Base-by-base conservation (phyloP, 2,888 invertebrate genomes). In the Exephanes ischioxanthus region DNA sequence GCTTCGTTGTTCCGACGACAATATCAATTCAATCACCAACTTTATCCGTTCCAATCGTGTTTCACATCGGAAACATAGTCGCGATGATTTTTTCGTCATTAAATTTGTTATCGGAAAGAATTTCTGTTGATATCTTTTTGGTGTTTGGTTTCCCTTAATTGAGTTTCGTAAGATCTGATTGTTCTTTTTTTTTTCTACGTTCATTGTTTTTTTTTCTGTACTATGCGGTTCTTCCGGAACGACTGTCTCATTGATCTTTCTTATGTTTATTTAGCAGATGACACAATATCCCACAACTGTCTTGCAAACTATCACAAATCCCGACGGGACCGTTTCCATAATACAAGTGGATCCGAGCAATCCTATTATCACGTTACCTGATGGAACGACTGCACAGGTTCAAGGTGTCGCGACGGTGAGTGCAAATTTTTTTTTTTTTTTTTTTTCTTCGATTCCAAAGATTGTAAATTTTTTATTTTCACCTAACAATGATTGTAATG, bases 311-410 rank as follows among this genome's bases (percentile, higher is more conserved):
- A 98, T 99, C 94, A 98, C 98, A 90, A 99, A 99, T 95, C 98
- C 99, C 0, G 99, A 99, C 95, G 99, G 99, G 87, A 97, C 98
- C 11, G 98, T 99, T 87, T 99, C 99, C 86, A 97, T 99, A 87
- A 98, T 99, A 89, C 99, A 99, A 95, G 98, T 98, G 90, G 98
- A 98, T 95, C 98, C 98, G 78, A 97, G 97, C 94, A 98, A 97
- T 95, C 98, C 98, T 87, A 98, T 99, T 92, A 98, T 99, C 91
- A 99, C 98, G 67, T 95, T 99, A 93, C 98, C 99, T 0, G 99
- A 99, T 94, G 99, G 99, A 85, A 98, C 98, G 89, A 98, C 98
- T 76, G 99, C 98, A 78, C 98, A 98, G 94, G 98, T 99, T 85
- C 97, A 97, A 94, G 97, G 97, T 83, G 96, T 97, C 91, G 96